Base-by-base conservation (phyloP, 2,888 invertebrate genomes). In the Cerceris ruficornis region DNA sequence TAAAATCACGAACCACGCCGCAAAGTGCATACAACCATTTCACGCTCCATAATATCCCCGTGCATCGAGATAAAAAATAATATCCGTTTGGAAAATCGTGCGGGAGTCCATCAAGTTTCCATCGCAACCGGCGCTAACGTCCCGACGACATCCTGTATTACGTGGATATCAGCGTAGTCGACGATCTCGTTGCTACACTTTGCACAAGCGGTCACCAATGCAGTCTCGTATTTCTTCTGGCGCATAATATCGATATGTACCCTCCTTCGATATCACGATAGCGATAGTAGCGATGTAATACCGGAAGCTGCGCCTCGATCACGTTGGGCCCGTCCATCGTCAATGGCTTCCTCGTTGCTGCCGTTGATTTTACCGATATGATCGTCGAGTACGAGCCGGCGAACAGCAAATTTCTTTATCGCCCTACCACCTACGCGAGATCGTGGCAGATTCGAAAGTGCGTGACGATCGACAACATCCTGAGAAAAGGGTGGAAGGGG, bases 261-360 rank as follows among this genome's bases (percentile, higher is more conserved):
- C 75, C 76, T 78, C 66, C 62, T 73, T 61, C 76, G 85, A 86
- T 86, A 86, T 83, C 86, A 79, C 79, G 49, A 49, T 46, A 8
- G 15, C 62, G 80, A 76, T 80, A 72, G 72, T 81, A 72, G 73
- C 78, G 54, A 83, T 77, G 84, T 83, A 87, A 88, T 84, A 88
- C 86, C 88, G 88, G 88, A 88, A 88, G 88, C 85, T 79, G 79
- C 69, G 75, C 82, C 80, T 69, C 81, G 83, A 81, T 87, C 86
- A 81, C 82, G 84, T 86, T 67, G 73, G 60, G 66, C 71, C 81
- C 73, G 86, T 80, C 81, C 77, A 86, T 84, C 82, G 81, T 77
- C 77, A 73, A 77, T 77, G 65, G 81, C 81, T 80, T 83, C 80
- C 77, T 77, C 75, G 77, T 82, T 76, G 67, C 73, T 46, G 43